phyloP scores from a whole-genome alignment of 2,888 invertebrate species.

The Augiades crinisus region DNA sequence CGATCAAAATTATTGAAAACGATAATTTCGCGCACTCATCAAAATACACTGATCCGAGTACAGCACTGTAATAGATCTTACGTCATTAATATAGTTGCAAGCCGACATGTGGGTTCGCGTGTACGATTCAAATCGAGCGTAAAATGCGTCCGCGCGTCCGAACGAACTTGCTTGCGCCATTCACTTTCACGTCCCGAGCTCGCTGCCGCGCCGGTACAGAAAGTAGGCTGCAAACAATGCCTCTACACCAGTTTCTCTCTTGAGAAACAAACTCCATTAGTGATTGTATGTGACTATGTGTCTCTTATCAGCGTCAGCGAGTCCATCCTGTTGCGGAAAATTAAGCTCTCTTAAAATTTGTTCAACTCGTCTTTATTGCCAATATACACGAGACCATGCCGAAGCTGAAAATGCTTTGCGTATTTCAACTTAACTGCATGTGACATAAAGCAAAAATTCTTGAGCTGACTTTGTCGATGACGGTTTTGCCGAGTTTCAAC shows the following conservation, averaged over 20 bases:
- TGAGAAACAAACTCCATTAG: slow-evolving; percentile 60
- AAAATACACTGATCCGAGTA: background rate
- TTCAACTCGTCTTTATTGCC: background rate
- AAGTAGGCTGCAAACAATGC: slow-evolving; percentile 77
- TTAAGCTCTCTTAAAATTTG: slow-evolving; percentile 7
- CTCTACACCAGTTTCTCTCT: slow-evolving; percentile 66
- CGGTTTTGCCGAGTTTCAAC: background rate
- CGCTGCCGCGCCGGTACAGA: slow-evolving; percentile 54
- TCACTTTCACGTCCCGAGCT: slow-evolving; percentile 70
- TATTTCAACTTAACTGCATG: slow-evolving; percentile 1
- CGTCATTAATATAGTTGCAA: slow-evolving; percentile 33
- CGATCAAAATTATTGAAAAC: background rate
- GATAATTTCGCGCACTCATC: background rate
- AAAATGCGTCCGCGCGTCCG: slow-evolving; percentile 58
- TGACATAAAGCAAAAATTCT: background rate
- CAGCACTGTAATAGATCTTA: slow-evolving; percentile 25
- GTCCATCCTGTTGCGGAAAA: slow-evolving; percentile 20
- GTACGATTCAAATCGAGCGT: slow-evolving; percentile 64
- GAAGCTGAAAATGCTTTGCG: background rate
- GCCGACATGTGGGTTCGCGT: slow-evolving; percentile 50
- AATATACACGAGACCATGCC: background rate
- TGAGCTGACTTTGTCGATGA: background rate
- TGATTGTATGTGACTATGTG: slow-evolving; percentile 37
- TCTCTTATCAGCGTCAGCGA: slow-evolving; percentile 44
- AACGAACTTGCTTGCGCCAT: slow-evolving; percentile 61